These are phyloP conservation scores for Aviceda subcristata DNA, from an alignment of 2,113 vertebrate genomes.

Conservation along the genomic window DNA sequence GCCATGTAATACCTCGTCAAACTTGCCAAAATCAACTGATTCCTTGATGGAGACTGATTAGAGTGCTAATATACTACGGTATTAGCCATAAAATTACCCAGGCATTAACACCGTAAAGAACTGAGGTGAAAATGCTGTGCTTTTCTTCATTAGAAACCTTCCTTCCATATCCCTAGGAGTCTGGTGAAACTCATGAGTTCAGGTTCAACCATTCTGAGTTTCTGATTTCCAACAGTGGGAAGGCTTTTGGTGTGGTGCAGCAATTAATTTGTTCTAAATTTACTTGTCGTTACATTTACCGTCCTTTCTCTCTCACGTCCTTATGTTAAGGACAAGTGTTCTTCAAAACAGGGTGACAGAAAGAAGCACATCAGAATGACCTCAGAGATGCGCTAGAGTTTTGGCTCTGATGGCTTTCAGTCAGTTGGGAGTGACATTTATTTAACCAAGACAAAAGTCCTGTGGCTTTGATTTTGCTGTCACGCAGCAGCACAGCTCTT, in stretches of 20 bases:
- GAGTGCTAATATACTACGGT: neutral
- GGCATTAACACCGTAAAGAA: neutral
- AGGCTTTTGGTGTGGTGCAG: neutral
- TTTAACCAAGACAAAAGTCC: constrained; percentile 15
- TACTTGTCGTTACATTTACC: neutral
- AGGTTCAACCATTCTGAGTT: neutral
- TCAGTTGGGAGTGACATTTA: neutral
- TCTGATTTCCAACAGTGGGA: neutral
- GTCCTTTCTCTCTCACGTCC: neutral
- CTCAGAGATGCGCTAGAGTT: neutral
- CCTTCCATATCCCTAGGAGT: neutral
- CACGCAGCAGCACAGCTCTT: neutral
- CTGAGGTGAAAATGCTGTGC: neutral
- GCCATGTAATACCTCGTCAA: neutral
- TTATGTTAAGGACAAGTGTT: neutral
- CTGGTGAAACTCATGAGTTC: neutral
- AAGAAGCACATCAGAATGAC: neutral
- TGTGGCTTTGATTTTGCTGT: constrained; percentile 19
- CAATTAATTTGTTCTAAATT: neutral
- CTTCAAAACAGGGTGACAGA: neutral
- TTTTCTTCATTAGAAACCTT: neutral
- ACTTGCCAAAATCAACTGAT: neutral
- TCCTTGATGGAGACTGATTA: neutral
- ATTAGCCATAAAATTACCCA: neutral
- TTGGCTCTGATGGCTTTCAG: neutral